Conservation (phyloP, 1,140 invertebrate genomes). For the Arctopsyche grandis region DNA sequence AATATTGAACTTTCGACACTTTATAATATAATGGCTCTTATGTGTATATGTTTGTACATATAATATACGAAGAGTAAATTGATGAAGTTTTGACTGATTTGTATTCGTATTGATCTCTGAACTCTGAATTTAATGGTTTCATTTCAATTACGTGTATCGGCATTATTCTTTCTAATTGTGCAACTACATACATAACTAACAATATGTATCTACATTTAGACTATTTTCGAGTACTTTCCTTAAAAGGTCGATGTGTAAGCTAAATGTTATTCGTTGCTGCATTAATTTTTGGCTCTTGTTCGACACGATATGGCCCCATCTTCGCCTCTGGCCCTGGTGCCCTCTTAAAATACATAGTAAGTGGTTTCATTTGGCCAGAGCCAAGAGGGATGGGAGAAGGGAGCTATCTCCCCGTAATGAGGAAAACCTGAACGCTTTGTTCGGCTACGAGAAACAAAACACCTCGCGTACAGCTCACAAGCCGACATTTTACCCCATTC, state of each 20-base stretch:
- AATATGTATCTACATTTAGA: not conserved
- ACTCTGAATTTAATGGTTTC: no score
- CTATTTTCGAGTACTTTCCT: no score
- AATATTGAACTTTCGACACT: no score
- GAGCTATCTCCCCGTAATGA: not conserved
- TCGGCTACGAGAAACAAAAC: slow-evolving; percentile 20
- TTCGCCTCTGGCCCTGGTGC: not conserved
- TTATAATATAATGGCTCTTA: no score
- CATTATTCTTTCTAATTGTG: no score
- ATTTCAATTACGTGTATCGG: no score
- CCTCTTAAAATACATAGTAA: slow-evolving; percentile 30
- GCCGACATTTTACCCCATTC: slow-evolving; percentile 18
- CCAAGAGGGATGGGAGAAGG: not conserved
- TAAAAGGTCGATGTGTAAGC: not conserved
- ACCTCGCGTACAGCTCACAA: slow-evolving; percentile 20
- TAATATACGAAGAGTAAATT: no score
- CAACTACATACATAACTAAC: no score
- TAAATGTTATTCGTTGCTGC: slow-evolving; percentile 8
- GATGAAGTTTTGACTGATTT: no score
- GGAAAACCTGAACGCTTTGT: slow-evolving; percentile 33
- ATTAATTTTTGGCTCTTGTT: slow-evolving; percentile 18
- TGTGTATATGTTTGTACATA: no score
- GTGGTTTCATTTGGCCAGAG: slow-evolving; percentile 17
- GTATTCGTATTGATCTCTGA: no score
- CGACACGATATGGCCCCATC: slow-evolving; percentile 3